Evolutionary conservation across 2,797 vertebrate species (phyloP).

Genomic region (Urocyon cinereoargenteus): DNA sequence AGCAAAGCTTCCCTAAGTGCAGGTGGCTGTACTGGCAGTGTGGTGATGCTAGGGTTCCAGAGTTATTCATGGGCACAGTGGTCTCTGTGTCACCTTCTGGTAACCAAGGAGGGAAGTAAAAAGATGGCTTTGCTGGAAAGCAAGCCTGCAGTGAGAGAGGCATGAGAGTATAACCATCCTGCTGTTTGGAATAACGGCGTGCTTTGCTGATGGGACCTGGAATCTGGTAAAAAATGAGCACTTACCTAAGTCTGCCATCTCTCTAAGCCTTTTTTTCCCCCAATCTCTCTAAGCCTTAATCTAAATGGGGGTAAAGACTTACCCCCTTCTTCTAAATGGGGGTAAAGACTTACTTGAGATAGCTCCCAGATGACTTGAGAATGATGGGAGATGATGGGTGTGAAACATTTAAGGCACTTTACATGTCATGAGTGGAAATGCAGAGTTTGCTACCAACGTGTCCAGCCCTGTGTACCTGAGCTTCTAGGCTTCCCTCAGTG

Average conservation of each 20-base stretch:
- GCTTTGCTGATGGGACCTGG: neutral
- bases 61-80: neutral
- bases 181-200: fast-evolving
- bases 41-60: neutral
- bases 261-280: neutral
- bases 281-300: neutral
- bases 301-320: neutral
- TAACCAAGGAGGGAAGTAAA: neutral
- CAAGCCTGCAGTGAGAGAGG: neutral
- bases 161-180: neutral
- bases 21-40: neutral
- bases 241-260: neutral
- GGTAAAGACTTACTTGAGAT: neutral
- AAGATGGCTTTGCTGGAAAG: neutral
- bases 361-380: neutral
- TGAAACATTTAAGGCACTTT: neutral
- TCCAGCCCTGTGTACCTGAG: neutral
- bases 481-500: neutral
- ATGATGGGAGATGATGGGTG: neutral
- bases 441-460: neutral
- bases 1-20: neutral
- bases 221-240: neutral
- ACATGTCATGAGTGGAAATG: neutral
- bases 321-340: neutral
- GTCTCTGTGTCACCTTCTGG: neutral